Evolutionary conservation across 2,888 invertebrate species (phyloP).

Genomic region (Macaria notata): DNA sequence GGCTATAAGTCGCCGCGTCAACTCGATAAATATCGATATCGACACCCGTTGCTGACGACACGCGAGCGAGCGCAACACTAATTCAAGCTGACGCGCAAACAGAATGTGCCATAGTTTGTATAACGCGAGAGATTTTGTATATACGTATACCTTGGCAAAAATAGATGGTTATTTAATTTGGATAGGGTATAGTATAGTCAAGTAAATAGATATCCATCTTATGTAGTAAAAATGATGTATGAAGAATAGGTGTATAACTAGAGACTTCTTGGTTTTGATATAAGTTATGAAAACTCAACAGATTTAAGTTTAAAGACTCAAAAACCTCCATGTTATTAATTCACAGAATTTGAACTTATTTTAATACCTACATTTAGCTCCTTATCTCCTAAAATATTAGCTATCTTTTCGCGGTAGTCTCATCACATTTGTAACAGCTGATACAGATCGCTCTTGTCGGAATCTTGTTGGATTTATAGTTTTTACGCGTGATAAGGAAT

Average conservation of each 20-base stretch:
- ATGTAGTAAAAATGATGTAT: too few species aligned
- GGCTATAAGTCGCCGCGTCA: constrained; percentile 67
- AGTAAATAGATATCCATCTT: too few species aligned
- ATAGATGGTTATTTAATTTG: not conserved
- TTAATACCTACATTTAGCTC: not conserved
- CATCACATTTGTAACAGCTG: constrained; percentile 27
- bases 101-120: constrained; percentile 1
- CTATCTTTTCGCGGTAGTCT: constrained; percentile 26
- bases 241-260: too few species aligned
- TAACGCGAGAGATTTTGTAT: constrained; percentile 42
- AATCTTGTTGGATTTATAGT: constrained; percentile 10
- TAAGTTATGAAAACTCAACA: too few species aligned
- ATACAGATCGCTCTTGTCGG: constrained; percentile 30
- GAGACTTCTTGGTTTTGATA: too few species aligned
- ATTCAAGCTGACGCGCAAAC: constrained; percentile 47
- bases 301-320: too few species aligned
- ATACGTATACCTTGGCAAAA: constrained; percentile 9
- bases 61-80: constrained; percentile 59
- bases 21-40: constrained; percentile 70
- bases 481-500: constrained; percentile 15
- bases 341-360: too few species aligned
- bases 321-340: too few species aligned
- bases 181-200: not conserved
- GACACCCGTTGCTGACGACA: constrained; percentile 56
- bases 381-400: constrained; percentile 25